Evolutionary conservation across 1,140 invertebrate species (phyloP).

Genomic region (Ylistrum balloti): DNA sequence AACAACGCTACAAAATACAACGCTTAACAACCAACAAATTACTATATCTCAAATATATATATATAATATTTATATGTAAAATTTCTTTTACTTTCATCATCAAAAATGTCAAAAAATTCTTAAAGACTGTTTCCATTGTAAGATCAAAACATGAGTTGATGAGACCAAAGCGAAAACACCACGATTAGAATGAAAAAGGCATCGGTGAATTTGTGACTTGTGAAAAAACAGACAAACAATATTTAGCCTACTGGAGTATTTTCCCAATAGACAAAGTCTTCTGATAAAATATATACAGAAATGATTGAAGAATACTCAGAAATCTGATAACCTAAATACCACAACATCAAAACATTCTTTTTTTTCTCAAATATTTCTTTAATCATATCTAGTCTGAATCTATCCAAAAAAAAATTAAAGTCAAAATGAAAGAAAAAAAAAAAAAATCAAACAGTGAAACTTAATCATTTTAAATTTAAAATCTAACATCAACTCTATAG

Average conservation of each 20-base stretch:
- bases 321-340: neutral
- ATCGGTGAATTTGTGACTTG: conserved; percentile 38
- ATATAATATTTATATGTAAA: conserved; percentile 37
- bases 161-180: conserved; percentile 24
- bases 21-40: conserved; percentile 15
- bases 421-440: neutral
- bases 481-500: conserved; percentile 16
- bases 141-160: conserved; percentile 13
- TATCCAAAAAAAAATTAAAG: neutral
- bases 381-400: neutral
- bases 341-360: conserved; percentile 10
- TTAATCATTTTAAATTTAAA: neutral
- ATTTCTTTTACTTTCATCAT: conserved; percentile 10
- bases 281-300: neutral
- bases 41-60: conserved; percentile 31
- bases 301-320: neutral
- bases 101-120: conserved; percentile 23
- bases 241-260: neutral
- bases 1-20: conserved; percentile 29
- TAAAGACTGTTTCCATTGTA: conserved; percentile 2
- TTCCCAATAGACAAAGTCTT: conserved; percentile 1
- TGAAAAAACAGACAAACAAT: conserved; percentile 13
- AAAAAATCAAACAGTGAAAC: neutral
- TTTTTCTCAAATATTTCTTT: conserved; percentile 19
- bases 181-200: neutral